Base-by-base conservation (phyloP, 2,113 vertebrate genomes). In the Salvator merianae region DNA sequence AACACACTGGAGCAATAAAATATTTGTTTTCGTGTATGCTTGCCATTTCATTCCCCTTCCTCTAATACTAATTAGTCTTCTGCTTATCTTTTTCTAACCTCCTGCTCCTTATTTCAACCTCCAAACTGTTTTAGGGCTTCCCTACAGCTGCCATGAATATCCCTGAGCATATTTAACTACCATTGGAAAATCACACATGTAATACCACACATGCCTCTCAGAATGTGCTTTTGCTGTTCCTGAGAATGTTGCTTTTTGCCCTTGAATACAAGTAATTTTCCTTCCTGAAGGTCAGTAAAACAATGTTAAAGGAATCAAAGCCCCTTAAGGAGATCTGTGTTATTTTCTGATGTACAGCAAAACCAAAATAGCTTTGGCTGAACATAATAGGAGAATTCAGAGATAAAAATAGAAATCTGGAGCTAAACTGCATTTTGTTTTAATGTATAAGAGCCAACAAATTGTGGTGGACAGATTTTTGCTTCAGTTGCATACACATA, bases 221-320 rank as follows among this genome's bases (percentile, higher is more conserved):
- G 85, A 87, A 90, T 30, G 87, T 0, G 5, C 68, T 62, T 4
- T 81, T 82, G 13, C 53, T 82, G 79, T 0, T 0, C 40, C 8
- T 26, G 34, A 0, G 73, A 47, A 32, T 65, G 75, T 86, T 91
- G 40, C 81, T 82, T 75, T 87, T 65, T 83, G 62, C 13, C 83
- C 68, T 88, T 91, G 71, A 92, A 75, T 40, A 79, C 22, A 4
- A 69, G 77, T 36, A 93, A 5, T 53, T 38, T 83, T 82, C 75
- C 88, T 40, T 84, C 83, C 74, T 87, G 90, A 90, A 94, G 88
- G 73, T 92, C 86, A 91, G 62, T 20, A 91, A 28, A 76, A 59
- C 81, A 92, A 88, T 26, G 55, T 55, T 84, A 92, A 94, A 72
- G 59, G 36, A 55, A 85, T 90, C 70, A 82, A 89, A 91, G 76